These are phyloP conservation scores for Somateria mollissima DNA, from an alignment of 2,797 vertebrate species.

Conservation along the genomic window DNA sequence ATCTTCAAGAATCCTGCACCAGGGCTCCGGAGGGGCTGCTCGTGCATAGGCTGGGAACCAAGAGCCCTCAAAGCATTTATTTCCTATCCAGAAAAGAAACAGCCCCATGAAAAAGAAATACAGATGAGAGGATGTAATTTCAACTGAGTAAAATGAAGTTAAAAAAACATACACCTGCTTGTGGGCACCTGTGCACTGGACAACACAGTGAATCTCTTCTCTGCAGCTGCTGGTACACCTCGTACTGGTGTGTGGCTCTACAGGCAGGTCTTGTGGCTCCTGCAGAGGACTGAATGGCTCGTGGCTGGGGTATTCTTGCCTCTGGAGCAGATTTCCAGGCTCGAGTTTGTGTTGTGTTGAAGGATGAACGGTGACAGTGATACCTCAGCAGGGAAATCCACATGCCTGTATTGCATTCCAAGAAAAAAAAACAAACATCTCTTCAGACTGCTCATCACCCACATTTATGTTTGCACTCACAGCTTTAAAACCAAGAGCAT, in stretches of 20 bases:
- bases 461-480: background rate
- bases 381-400: background rate
- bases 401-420: accelerated
- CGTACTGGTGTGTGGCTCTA: too few species aligned
- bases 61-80: background rate
- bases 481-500: background rate
- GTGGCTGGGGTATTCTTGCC: background rate
- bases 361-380: background rate
- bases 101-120: background rate
- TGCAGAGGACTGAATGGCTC: background rate
- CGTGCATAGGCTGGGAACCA: background rate
- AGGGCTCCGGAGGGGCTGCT: background rate
- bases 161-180: background rate
- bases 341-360: background rate
- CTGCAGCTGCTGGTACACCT: background rate
- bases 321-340: background rate
- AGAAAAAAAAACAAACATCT: background rate
- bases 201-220: background rate
- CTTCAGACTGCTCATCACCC: background rate
- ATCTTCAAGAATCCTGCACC: background rate
- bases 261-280: background rate
- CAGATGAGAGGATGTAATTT: background rate
- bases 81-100: background rate
- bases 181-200: background rate
- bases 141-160: background rate